A percentile compares a stretch with the other conserved stretches of the same genome.
Evolutionary conservation across 2,113 vertebrate genomes (phyloP).

Genomic region (Macaca fascicularis): T2T-MFA8v1.1 NC_088377.1:1973501-1974000

Average conservation of each 20-base stretch:
- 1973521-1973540: too few species aligned
- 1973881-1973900: not conserved
- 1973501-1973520: not conserved
- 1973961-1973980: not conserved
- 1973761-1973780: not conserved
- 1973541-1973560: not conserved
- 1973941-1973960: too few species aligned
- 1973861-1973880: not conserved
- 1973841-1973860: rapidly evolving
- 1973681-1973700: rapidly evolving
- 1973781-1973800: not conserved
- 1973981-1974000: not conserved
- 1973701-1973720: not conserved
- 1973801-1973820: not conserved
- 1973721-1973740: not conserved
- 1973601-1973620: rapidly evolving
- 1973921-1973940: not conserved
- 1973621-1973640: too few species aligned
- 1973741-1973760: too few species aligned
- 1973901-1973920: not conserved
- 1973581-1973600: rapidly evolving
- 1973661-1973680: not conserved
- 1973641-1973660: not conserved
- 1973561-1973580: too few species aligned
- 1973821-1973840: rapidly evolving